Conservation (phyloP, 2,113 vertebrate species). For the Anas platyrhynchos region DNA sequence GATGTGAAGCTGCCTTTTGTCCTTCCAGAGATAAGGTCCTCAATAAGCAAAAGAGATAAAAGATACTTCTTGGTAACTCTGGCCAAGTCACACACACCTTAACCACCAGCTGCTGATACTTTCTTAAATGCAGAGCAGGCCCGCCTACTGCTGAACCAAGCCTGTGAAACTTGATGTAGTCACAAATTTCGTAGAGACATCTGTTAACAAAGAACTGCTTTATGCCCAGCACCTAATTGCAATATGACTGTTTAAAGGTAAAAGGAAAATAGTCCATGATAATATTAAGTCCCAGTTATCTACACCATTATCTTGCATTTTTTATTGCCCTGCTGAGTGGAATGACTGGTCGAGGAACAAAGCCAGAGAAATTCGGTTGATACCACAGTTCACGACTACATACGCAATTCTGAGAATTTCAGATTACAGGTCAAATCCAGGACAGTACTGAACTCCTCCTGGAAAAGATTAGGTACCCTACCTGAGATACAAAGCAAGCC, state of each 20-base stretch:
- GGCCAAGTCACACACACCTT: rapidly evolving
- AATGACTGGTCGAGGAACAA: slow-evolving; percentile 13
- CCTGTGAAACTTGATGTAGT: background rate
- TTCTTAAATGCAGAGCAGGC: too few species aligned
- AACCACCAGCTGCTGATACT: background rate
- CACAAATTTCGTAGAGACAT: background rate
- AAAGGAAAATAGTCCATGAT: background rate
- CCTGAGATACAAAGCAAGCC: background rate
- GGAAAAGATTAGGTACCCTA: background rate
- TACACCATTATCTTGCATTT: slow-evolving; percentile 41
- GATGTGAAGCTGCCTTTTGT: background rate
- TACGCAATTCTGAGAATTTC: background rate
- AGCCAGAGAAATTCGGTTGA: slow-evolving; percentile 19
- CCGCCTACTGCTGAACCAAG: background rate
- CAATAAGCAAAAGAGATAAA: background rate
- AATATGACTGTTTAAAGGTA: slow-evolving; percentile 33
- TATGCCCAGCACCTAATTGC: background rate
- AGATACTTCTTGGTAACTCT: background rate
- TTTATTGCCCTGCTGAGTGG: slow-evolving; percentile 12
- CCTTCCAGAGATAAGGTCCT: background rate
- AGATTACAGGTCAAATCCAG: background rate
- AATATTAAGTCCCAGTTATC: slow-evolving; percentile 52
- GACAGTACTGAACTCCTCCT: background rate
- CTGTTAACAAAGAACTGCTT: background rate
- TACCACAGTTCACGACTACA: slow-evolving; percentile 1